Evolutionary conservation across 2,113 vertebrate species (phyloP), one percentile per base, ranked within the genome.

Genomic region (Notarius lentiginosus): DNA sequence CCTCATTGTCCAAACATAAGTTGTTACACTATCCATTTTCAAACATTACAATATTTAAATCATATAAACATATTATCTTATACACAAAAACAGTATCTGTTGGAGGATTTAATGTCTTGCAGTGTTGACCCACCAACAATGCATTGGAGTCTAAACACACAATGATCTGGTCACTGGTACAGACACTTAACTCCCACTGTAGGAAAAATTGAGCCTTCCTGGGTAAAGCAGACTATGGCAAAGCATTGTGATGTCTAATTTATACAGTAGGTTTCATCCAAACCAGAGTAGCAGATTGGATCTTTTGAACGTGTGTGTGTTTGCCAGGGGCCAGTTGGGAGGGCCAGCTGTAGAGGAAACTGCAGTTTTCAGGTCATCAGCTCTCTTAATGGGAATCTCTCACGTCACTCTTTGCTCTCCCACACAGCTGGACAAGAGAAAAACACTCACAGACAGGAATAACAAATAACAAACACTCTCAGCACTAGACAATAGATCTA

Each of bases 281-380:
- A 73, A 8, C 41, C 34, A 73, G 34, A 73, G 49, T 73, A 73
- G 2, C 41, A 17, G 27, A 5, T 30, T 68, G 61, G 61, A 22
- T 53, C 11, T 53, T 53, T 53, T 73, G 55, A 81, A n/a, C n/a
- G 24, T 24, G 49, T 85, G 79, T 12, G 1, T 66, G 80, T 80
- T 56, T 41, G 49, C 24, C 49, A 76, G 49, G 77, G 49, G 72
- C 70, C 49, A 83, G 90, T 93, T 91, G 87, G 91, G 66, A 84
- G 14, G 86, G 88, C 85, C 95, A 95, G 95, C 94, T 95, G 95
- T 89, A 83, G 93, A 95, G 95, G 95, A 95, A 94, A 90, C 77
- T 90, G 91, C 91, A 84, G 85, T 87, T 89, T 85, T 93, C 88
- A 92, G 92, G 90, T 93, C 93, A 91, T 94, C 92, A 82, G 70